These are phyloP conservation scores for Epiblema foenella DNA, from an alignment of 2,888 invertebrate species.

Conservation along the genomic window DNA sequence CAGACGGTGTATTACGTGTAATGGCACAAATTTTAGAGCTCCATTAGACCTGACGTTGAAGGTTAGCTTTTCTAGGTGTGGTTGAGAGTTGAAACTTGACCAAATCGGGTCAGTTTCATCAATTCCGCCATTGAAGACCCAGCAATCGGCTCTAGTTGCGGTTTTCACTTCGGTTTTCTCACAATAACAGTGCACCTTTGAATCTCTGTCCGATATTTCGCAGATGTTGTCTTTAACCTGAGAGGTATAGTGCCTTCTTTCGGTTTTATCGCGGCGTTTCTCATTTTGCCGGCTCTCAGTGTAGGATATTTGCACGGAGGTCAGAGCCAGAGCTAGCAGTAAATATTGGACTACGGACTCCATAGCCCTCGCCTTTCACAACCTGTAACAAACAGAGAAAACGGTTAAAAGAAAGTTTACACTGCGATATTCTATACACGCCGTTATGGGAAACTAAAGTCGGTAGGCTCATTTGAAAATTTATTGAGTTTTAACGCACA, in stretches of 20 bases:
- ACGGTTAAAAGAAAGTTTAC: slow-evolving; percentile 48
- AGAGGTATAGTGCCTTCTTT: slow-evolving; percentile 71
- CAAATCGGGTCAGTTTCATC: slow-evolving; percentile 89
- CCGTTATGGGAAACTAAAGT: background rate
- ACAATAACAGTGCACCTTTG: slow-evolving; percentile 88
- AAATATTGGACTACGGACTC: slow-evolving; percentile 81
- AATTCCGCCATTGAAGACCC: slow-evolving; percentile 89
- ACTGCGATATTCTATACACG: slow-evolving; percentile 3
- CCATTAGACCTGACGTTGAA: slow-evolving; percentile 89
- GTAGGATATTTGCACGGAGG: slow-evolving; percentile 82
- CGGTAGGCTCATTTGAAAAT: background rate
- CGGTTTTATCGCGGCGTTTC: slow-evolving; percentile 82
- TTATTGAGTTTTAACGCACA: background rate
- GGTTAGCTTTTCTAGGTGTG: slow-evolving; percentile 87
- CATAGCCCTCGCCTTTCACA: slow-evolving; percentile 67
- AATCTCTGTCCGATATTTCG: slow-evolving; percentile 81
- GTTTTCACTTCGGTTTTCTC: slow-evolving; percentile 81
- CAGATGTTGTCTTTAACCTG: slow-evolving; percentile 84
- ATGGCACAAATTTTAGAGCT: slow-evolving; percentile 88
- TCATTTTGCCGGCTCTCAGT: slow-evolving; percentile 82
- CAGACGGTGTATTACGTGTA: slow-evolving; percentile 87
- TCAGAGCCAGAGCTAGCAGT: slow-evolving; percentile 80
- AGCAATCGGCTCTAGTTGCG: slow-evolving; percentile 90
- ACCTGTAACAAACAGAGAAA: slow-evolving; percentile 76
- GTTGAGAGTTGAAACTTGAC: slow-evolving; percentile 89